Percentiles rank a stretch among this genome's conserved stretches.
Evolutionary conservation across 2,797 vertebrate species (phyloP).

Genomic region (Sebastiscus albofasciatus): DNA sequence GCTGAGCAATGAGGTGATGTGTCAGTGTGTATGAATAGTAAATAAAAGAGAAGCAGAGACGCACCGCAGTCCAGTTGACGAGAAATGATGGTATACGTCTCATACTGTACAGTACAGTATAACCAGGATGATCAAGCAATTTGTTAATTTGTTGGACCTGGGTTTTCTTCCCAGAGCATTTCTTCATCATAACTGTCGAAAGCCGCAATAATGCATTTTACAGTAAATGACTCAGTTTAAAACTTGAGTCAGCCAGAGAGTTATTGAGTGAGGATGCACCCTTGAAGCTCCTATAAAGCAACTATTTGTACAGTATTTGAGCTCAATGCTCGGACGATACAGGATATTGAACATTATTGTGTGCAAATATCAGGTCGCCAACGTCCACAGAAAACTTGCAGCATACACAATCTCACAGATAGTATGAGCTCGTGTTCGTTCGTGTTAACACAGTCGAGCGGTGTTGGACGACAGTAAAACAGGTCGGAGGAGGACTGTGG

Average conservation of each 20-base stretch:
- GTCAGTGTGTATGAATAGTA: constrained; percentile 45
- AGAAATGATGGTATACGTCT: constrained; percentile 25
- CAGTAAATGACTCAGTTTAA: neutral
- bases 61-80: constrained; percentile 16
- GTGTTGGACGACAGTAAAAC: neutral
- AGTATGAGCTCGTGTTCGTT: neutral
- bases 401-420: neutral
- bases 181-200: neutral
- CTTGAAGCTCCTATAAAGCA: neutral
- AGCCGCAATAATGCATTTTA: neutral
- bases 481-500: neutral
- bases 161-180: neutral
- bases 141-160: neutral
- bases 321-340: neutral
- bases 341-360: neutral
- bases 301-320: neutral
- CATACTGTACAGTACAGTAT: neutral
- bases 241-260: neutral
- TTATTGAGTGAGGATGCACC: neutral
- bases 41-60: constrained; percentile 40
- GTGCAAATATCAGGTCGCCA: neutral
- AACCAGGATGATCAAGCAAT: neutral
- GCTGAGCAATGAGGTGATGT: constrained; percentile 53
- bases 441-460: neutral
- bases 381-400: neutral